Percentiles rank a stretch among this genome's conserved stretches.
Evolutionary conservation across 1,140 invertebrate genomes (phyloP).

Genomic region (Cepaea nemoralis): DNA sequence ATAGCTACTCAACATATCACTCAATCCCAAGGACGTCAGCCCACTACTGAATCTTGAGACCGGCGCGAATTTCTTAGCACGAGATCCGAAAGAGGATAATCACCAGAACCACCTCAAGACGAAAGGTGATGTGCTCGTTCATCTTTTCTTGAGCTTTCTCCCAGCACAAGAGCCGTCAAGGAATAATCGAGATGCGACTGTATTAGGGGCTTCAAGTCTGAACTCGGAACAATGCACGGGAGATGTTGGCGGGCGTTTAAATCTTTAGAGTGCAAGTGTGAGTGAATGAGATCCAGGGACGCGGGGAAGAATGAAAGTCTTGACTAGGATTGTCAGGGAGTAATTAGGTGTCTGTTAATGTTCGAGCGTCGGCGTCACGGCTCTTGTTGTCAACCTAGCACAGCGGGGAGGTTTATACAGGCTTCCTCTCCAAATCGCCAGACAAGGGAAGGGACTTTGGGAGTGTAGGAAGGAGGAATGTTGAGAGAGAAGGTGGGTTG

Average conservation of each 20-base stretch:
- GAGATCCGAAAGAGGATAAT: too few species aligned
- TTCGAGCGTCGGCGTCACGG: not conserved
- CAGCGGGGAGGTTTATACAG: not conserved
- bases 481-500: too few species aligned
- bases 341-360: slow-evolving; percentile 7
- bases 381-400: not conserved
- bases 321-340: not conserved
- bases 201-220: not conserved
- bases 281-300: not conserved
- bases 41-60: too few species aligned
- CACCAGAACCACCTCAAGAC: too few species aligned
- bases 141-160: too few species aligned
- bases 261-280: not conserved
- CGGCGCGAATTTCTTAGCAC: too few species aligned
- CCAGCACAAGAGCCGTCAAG: not conserved
- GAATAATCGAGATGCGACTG: not conserved
- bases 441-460: too few species aligned
- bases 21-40: too few species aligned
- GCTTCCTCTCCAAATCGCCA: too few species aligned
- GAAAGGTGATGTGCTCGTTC: too few species aligned
- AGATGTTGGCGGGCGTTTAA: not conserved
- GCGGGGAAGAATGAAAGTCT: not conserved
- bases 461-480: too few species aligned
- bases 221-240: not conserved
- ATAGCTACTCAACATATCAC: too few species aligned